Evolutionary conservation across 1,140 invertebrate species (phyloP).

Genomic region (Scaptomyza pallida): DNA sequence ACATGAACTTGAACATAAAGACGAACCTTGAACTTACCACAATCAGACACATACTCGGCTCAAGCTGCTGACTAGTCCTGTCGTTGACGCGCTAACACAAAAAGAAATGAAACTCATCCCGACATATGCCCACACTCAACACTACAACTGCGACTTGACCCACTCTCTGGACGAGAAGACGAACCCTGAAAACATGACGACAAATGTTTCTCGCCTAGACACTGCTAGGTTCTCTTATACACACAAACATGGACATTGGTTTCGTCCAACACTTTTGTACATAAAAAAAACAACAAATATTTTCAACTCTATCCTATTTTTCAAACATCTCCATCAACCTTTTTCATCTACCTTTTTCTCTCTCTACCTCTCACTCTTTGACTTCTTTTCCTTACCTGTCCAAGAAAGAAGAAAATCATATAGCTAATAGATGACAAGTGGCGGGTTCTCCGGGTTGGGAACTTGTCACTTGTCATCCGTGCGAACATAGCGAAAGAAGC

Average conservation of each 20-base stretch:
- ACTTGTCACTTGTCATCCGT: constrained; percentile 56
- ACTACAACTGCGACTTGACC: constrained; percentile 40
- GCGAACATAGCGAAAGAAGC: constrained; percentile 47
- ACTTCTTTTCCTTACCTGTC: constrained; percentile 18
- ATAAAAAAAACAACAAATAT: constrained; percentile 67
- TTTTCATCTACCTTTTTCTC: constrained; percentile 14
- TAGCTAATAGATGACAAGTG: constrained; percentile 72
- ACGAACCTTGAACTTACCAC: constrained; percentile 56
- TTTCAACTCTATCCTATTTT: constrained; percentile 41
- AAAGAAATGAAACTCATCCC: constrained; percentile 36
- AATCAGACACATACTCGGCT: constrained; percentile 59
- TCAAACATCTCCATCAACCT: constrained; percentile 8
- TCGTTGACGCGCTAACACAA: constrained; percentile 68
- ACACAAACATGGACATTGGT: constrained; percentile 34
- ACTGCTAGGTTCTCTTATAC: not conserved
- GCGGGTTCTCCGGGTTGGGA: constrained; percentile 56
- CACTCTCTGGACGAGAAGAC: constrained; percentile 37
- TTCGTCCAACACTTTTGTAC: constrained; percentile 72
- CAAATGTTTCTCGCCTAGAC: constrained; percentile 11
- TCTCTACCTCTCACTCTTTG: constrained; percentile 25
- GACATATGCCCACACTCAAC: constrained; percentile 19
- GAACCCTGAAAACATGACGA: constrained; percentile 31
- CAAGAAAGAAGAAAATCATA: constrained; percentile 45
- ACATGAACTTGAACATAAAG: constrained; percentile 24
- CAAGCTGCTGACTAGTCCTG: constrained; percentile 83